phyloP scores from a whole-genome alignment of 1,140 invertebrate species.

The Phocides pigmalion region DNA sequence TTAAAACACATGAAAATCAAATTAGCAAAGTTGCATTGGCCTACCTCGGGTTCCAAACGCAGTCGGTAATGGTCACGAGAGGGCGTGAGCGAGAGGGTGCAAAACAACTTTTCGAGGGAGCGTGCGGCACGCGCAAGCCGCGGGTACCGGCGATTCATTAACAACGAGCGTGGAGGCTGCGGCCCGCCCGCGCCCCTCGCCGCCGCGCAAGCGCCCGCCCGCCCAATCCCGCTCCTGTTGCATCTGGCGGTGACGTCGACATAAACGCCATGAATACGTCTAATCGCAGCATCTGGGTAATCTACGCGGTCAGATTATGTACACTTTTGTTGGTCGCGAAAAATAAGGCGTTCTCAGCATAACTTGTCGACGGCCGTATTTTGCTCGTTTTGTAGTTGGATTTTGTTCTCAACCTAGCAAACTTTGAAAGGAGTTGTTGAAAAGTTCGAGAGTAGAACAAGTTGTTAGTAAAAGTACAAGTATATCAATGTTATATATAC shows the following conservation, averaged over 20 bases:
- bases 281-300: slow-evolving; percentile 71
- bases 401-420: neutral
- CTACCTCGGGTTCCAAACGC: slow-evolving; percentile 55
- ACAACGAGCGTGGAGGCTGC: slow-evolving; percentile 74
- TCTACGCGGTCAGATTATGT: slow-evolving; percentile 57
- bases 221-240: slow-evolving; percentile 75
- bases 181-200: slow-evolving; percentile 53
- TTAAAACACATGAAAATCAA: slow-evolving; percentile 9
- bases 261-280: slow-evolving; percentile 78
- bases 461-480: too few relatives aligned
- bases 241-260: slow-evolving; percentile 74
- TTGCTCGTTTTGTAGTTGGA: neutral
- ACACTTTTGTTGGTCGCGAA: slow-evolving; percentile 47
- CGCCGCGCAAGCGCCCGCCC: slow-evolving; percentile 59
- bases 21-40: slow-evolving; percentile 45
- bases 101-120: slow-evolving; percentile 69
- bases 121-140: slow-evolving; percentile 70
- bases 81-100: slow-evolving; percentile 69
- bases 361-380: neutral
- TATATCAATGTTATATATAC: too few relatives aligned
- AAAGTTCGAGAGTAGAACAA: neutral
- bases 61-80: slow-evolving; percentile 50
- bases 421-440: slow-evolving; percentile 2
- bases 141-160: slow-evolving; percentile 79
- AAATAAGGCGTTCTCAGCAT: neutral